Evolutionary conservation across 2,888 invertebrate genomes (phyloP), one percentile per base, ranked within the genome.

Genomic region (Noctuana brunneofusca): DNA sequence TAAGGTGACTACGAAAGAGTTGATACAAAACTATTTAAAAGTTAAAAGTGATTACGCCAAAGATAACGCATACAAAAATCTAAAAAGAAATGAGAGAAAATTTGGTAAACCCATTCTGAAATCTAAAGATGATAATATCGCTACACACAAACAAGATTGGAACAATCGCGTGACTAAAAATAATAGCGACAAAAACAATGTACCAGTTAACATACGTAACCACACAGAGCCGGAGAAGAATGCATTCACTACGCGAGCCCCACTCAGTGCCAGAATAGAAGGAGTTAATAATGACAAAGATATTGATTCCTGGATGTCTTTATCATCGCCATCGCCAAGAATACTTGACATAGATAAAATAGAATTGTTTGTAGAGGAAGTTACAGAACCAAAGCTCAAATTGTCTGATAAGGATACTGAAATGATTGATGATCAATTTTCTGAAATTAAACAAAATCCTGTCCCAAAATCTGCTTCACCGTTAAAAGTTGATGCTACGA

Each of bases 241-340:
- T 65, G 64, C 79, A 63, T 81, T 80, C 32, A 79, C 82, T 1
- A 68, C 76, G 32, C 75, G 71, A 5, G 70, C 78, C 52, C 89
- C 89, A 1, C 66, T 84, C 14, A 91, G 90, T 58, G 88, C 91
- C 54, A 83, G 91, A 68, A 81, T 89, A 58, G 88, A 88, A 50
- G 76, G 82, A 35, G 86, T 90, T 1, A 82, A 89, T 64, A 85
- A 86, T 50, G 91, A 92, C 56, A 89, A 84, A 77, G 92, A 92
- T 64, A 77, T 92, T 30, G 91, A 89, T 67, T 92, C 92, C 0
- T 92, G 92, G 92, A 89, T 92, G 86, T 91, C 92, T 0, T 68
- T 90, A 12, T 80, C 88, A 3, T 83, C 81, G n/a, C 80, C 86
- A 12, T 85, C 89, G 6, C 89, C 92, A 3, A 80, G 84, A 68